Base-by-base conservation (phyloP, 92 coral and sea anemone species). In the Porites cylindrica region DNA sequence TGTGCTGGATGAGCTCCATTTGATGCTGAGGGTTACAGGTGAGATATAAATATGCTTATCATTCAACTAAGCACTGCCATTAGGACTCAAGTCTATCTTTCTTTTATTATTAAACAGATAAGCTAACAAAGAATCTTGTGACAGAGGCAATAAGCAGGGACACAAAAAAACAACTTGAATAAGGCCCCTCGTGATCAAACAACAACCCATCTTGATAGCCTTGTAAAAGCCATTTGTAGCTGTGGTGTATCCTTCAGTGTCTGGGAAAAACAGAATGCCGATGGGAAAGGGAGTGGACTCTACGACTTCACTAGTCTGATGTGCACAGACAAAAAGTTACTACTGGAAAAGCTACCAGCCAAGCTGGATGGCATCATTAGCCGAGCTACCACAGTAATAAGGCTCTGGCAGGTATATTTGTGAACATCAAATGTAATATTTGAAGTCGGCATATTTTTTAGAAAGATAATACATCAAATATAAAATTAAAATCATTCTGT, bases 331-430 rank as follows among this genome's bases (percentile, higher is more conserved):
- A 92, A 92, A 66, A 89, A 86, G 73, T 67, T 89, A 1, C 72
- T 92, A 38, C 88, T 88, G 20, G 59, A 69, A 79, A 84, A 54
- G 26, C 81, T 88, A 8, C 92, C 91, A 21, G 71, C 56, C 56
- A 52, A 52, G 56, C 56, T 52, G 56, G 56, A 52, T 52, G 56
- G 93, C 12, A 56, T 94, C 29, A 86, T 94, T 68, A 77, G 72
- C 32, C 92, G 91, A 61, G 77, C 64, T 16, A 92, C 95, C 73
- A 80, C 91, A 16, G 90, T 91, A 38, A 80, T 89, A 9, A 83
- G 86, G n/a, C 51, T 94, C 26, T 94, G 95, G 92, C 51, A 91
- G 95, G 93, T 91, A 89, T 52, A 32, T 23, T 68, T 78, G 43
- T 5, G 8, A 47, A 50, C 8, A 73, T 50, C 59, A 2, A 10